Evolutionary conservation across 2,888 invertebrate species (phyloP).

Genomic region (Dicyrtomina minuta): DNA sequence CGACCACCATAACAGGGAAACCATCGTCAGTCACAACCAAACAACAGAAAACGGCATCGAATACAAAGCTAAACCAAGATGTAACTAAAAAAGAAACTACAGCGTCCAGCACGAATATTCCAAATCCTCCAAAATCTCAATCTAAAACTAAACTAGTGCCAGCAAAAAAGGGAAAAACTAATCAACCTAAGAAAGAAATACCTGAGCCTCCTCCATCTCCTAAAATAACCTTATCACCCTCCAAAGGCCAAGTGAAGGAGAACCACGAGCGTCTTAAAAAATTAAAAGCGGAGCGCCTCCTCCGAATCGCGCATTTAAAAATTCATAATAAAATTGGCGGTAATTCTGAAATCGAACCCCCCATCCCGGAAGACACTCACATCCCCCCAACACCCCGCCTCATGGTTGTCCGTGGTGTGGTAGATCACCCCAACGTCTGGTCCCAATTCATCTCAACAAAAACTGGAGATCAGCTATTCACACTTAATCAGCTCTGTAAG

Average conservation of each 20-base stretch:
- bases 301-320: not conserved
- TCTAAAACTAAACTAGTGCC: too few relatives aligned
- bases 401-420: not conserved
- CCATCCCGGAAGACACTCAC: not conserved
- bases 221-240: too few relatives aligned
- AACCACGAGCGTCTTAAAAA: not conserved
- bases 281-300: not conserved
- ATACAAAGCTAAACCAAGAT: not conserved
- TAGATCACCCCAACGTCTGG: slow-evolving; percentile 15
- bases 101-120: too few relatives aligned
- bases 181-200: too few relatives aligned
- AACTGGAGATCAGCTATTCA: not conserved
- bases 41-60: too few relatives aligned
- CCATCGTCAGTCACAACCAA: too few relatives aligned
- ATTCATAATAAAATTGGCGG: slow-evolving; percentile 17
- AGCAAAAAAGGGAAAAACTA: too few relatives aligned
- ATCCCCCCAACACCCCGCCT: not conserved
- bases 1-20: too few relatives aligned
- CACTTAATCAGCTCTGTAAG: slow-evolving; percentile 16
- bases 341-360: not conserved
- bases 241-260: not conserved
- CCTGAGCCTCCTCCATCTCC: too few relatives aligned
- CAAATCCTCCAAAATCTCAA: too few relatives aligned
- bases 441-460: not conserved
- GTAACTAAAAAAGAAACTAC: too few relatives aligned